Evolutionary conservation across 2,113 vertebrate species (phyloP).

Genomic region (Pelecanus crispus): DNA sequence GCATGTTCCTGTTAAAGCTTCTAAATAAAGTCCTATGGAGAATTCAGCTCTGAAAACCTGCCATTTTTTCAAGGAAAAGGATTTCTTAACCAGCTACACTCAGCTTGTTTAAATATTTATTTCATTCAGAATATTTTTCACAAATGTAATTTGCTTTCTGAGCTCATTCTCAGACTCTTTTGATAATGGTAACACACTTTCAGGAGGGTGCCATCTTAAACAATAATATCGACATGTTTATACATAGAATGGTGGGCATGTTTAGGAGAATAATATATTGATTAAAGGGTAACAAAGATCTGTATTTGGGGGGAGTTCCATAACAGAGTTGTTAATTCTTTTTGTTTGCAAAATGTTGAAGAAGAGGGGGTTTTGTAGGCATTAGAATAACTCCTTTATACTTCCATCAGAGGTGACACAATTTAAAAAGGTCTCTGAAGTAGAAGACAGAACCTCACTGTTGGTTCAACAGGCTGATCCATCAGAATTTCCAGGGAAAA

Average conservation of each 20-base stretch:
- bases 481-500: not conserved
- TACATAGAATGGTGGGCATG: not conserved
- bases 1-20: not conserved
- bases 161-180: not conserved
- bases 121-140: not conserved
- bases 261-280: not conserved
- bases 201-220: not conserved
- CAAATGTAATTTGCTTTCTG: not conserved
- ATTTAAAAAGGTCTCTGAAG: not conserved
- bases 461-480: not conserved
- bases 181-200: not conserved
- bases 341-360: not conserved
- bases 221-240: not conserved
- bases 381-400: not conserved
- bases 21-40: not conserved
- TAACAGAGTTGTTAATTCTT: not conserved
- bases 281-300: not conserved
- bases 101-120: not conserved
- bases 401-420: not conserved
- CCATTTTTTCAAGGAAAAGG: not conserved
- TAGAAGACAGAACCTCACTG: not conserved
- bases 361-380: not conserved
- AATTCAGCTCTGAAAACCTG: not conserved
- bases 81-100: not conserved
- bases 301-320: not conserved